A percentile compares a stretch with the other conserved stretches of the same genome.
phyloP scores from a whole-genome alignment of 2,888 invertebrate genomes.

The Drosophila hamatofila region DNA sequence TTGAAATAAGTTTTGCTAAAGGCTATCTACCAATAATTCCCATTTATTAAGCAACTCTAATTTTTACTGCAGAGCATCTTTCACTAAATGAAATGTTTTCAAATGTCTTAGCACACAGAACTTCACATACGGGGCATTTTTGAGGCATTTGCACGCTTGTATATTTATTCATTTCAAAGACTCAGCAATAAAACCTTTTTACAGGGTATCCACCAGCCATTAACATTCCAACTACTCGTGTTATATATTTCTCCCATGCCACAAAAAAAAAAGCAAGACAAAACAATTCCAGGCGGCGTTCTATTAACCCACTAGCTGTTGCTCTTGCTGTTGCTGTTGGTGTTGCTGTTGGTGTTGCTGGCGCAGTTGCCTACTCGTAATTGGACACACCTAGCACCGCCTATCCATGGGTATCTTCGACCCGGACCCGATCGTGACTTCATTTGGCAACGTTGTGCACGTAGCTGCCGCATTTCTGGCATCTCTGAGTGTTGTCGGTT shows the following conservation, averaged over 20 bases:
- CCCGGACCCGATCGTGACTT: constrained; percentile 67
- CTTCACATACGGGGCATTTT: background rate
- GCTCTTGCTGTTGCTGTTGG: constrained; percentile 4
- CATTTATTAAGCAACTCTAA: no score
- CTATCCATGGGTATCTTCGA: constrained; percentile 47
- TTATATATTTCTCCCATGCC: constrained; percentile 16
- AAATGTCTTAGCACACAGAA: background rate
- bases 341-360: constrained; percentile 7
- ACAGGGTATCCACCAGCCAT: background rate
- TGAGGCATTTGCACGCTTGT: background rate
- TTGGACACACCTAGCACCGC: constrained; percentile 57
- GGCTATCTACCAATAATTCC: no score
- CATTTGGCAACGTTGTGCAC: constrained; percentile 64
- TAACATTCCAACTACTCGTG: background rate
- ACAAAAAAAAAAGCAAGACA: constrained; percentile 5
- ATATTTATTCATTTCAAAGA: background rate
- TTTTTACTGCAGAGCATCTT: no score
- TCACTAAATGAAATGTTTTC: no score
- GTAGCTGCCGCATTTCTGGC: constrained; percentile 67
- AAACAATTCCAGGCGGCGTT: constrained; percentile 51
- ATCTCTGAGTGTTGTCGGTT: constrained; percentile 47
- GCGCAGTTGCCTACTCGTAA: constrained; percentile 41
- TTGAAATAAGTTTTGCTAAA: no score
- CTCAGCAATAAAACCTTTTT: background rate
- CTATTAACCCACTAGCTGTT: constrained; percentile 72